These are phyloP conservation scores for Epinephelus moara DNA, from an alignment of 2,113 vertebrate genomes.

Conservation along the genomic window DNA sequence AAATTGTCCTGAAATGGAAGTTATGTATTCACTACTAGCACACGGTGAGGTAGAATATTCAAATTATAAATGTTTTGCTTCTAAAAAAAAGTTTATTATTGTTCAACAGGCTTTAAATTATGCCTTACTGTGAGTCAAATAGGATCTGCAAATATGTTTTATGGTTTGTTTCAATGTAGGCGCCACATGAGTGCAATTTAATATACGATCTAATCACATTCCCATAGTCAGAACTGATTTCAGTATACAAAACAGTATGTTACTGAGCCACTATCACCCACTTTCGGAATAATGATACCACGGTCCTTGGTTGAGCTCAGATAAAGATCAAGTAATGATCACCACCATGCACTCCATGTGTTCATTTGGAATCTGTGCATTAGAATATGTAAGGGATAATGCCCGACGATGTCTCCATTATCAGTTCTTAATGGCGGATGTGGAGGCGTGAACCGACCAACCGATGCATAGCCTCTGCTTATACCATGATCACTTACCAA, in stretches of 20 bases:
- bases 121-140: slow-evolving; percentile 59
- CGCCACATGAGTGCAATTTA: neutral
- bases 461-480: no score
- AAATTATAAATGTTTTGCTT: slow-evolving; percentile 50
- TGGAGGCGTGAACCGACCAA: no score
- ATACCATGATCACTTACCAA: no score
- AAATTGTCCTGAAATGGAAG: slow-evolving; percentile 46
- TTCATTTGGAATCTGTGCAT: neutral
- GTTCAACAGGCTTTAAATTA: slow-evolving; percentile 67
- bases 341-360: neutral
- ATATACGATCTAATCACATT: neutral
- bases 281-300: neutral
- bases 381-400: no score
- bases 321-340: neutral
- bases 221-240: neutral
- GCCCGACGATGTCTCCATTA: no score
- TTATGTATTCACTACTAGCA: slow-evolving; percentile 35
- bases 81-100: slow-evolving; percentile 31
- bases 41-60: slow-evolving; percentile 38
- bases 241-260: neutral
- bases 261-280: neutral
- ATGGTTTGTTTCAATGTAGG: neutral
- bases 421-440: no score
- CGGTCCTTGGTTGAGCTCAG: neutral
- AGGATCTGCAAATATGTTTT: slow-evolving; percentile 41